Percentiles rank a stretch among this genome's conserved stretches.
Conservation (phyloP, 2,888 invertebrate genomes). For the Pyrrhosoma nymphula region DNA sequence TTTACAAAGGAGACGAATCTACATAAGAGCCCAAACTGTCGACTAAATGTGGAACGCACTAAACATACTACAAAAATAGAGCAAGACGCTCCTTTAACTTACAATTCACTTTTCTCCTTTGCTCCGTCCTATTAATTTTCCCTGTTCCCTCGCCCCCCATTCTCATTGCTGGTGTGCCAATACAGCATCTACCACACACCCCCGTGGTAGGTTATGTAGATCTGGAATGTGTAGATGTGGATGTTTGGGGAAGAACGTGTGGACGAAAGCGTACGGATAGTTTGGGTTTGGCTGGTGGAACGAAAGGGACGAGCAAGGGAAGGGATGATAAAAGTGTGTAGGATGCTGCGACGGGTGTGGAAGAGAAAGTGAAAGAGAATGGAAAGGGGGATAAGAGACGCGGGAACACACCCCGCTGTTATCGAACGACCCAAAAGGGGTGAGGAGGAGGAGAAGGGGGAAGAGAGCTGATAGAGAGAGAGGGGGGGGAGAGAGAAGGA, state of each 20-base stretch:
- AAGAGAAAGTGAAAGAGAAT: neutral
- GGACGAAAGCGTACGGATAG: neutral
- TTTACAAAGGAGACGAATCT: no score
- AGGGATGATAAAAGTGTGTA: neutral
- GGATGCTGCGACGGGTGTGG: neutral
- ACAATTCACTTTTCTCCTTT: no score
- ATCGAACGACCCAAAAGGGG: conserved; percentile 29
- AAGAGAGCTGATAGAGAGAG: neutral
- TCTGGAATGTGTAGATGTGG: no score
- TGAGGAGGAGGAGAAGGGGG: neutral
- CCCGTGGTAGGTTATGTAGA: no score
- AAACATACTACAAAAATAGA: no score
- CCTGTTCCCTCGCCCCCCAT: no score
- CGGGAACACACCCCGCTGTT: conserved; percentile 35
- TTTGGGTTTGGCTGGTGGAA: neutral
- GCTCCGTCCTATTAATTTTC: no score
- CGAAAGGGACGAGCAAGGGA: neutral
- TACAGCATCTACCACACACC: no score
- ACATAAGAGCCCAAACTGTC: no score
- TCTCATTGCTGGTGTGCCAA: no score
- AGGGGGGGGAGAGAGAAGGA: neutral
- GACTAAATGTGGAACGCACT: no score
- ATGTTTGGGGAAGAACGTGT: neutral
- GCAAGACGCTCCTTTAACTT: no score
- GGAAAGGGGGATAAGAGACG: neutral